Conservation (phyloP, 1,140 invertebrate species). For the Apis florea region DNA sequence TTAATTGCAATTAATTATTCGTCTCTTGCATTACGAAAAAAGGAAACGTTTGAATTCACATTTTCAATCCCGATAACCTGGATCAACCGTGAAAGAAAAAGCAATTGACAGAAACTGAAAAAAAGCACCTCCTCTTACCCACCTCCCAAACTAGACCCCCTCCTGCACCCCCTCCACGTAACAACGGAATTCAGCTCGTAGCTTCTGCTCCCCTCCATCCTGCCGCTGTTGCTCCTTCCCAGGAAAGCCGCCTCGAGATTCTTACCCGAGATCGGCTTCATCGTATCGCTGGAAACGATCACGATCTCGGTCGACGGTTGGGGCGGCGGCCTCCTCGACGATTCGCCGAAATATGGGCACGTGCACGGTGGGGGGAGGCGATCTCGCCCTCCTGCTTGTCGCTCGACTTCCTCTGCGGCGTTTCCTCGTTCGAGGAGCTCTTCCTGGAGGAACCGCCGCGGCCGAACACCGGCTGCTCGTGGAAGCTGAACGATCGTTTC, state of each 20-base stretch:
- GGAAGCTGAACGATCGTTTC: conserved; percentile 80
- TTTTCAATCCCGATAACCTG: neutral
- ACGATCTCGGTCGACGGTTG: conserved; percentile 80
- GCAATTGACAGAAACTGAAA: too few species aligned
- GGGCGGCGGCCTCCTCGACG: conserved; percentile 76
- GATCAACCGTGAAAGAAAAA: neutral
- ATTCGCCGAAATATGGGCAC: conserved; percentile 88
- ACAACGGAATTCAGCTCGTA: conserved; percentile 66
- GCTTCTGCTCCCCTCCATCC: conserved; percentile 28
- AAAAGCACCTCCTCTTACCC: conserved; percentile 23
- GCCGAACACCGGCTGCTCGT: conserved; percentile 68
- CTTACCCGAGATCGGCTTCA: conserved; percentile 60
- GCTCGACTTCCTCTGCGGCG: conserved; percentile 30
- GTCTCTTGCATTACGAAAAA: too few species aligned
- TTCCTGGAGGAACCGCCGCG: conserved; percentile 32
- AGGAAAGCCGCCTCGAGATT: conserved; percentile 50
- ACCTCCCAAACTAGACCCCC: conserved; percentile 72
- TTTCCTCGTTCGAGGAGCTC: conserved; percentile 56
- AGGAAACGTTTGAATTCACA: too few species aligned
- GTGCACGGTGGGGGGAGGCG: conserved; percentile 87
- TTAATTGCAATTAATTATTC: too few species aligned
- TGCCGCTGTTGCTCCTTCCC: conserved; percentile 45
- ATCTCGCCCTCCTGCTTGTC: conserved; percentile 61
- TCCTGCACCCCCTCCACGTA: conserved; percentile 71
- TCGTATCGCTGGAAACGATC: conserved; percentile 79